Evolutionary conservation across 2,888 invertebrate genomes (phyloP).

Genomic region (Subacronicta megacephala): DNA sequence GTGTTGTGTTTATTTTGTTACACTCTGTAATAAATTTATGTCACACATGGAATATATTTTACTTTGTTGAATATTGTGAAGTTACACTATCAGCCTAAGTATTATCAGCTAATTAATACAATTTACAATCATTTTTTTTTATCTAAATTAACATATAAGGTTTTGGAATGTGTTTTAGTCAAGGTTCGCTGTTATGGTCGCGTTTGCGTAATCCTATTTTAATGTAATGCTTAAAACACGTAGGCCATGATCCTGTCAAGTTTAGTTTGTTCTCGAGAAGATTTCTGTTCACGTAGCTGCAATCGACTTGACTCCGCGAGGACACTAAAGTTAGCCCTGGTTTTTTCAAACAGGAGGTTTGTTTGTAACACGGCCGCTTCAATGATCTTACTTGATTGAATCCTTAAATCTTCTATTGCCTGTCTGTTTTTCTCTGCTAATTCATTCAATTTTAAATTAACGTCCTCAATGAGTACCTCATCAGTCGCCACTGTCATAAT

Average conservation of each 20-base stretch:
- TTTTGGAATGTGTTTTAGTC: background rate
- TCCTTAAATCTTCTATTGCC: conserved; percentile 2
- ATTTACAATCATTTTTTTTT: background rate
- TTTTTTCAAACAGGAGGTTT: background rate
- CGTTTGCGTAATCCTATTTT: background rate
- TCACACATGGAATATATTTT: too few species aligned
- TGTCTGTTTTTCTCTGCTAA: background rate
- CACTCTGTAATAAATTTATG: too few species aligned
- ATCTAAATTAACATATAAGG: background rate
- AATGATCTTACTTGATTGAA: conserved; percentile 3
- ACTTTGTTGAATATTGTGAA: too few species aligned
- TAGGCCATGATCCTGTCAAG: background rate
- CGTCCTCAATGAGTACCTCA: background rate
- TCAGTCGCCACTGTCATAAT: background rate
- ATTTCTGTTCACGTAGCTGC: background rate
- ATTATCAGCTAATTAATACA: background rate
- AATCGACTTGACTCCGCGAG: background rate
- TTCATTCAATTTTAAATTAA: background rate
- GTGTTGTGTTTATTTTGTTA: too few species aligned
- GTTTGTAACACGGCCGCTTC: background rate
- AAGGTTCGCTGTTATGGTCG: background rate
- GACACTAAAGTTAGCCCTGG: conserved; percentile 1
- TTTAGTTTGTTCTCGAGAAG: background rate
- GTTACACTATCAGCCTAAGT: background rate
- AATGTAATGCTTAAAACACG: background rate